Evolutionary conservation across 2,797 vertebrate genomes (phyloP).

Genomic region (Diplodus puntazzo): DNA sequence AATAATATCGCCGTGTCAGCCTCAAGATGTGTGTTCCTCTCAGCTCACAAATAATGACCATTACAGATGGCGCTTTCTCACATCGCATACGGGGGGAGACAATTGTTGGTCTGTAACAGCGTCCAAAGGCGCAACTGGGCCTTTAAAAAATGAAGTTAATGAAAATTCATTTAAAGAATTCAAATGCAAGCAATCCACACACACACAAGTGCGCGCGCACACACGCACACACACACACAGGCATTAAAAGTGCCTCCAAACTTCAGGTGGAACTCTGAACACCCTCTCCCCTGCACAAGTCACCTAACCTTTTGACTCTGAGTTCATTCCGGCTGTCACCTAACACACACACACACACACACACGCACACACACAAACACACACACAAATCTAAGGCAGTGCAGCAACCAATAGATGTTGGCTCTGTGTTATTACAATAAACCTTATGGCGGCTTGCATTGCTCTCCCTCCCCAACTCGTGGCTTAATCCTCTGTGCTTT

Average conservation of each 20-base stretch:
- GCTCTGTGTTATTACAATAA: constrained; percentile 74
- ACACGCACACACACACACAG: neutral
- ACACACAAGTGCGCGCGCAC: neutral
- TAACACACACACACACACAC: constrained; percentile 30
- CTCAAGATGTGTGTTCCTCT: constrained; percentile 73
- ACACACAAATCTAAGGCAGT: constrained; percentile 39
- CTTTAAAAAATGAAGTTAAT: constrained; percentile 45
- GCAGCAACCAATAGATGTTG: constrained; percentile 50
- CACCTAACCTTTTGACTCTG: constrained; percentile 65
- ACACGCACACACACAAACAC: constrained; percentile 49
- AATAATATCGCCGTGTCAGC: constrained; percentile 75
- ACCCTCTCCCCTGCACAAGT: constrained; percentile 49
- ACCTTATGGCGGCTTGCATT: constrained; percentile 63
- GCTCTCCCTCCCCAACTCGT: constrained; percentile 58
- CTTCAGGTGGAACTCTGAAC: constrained; percentile 52
- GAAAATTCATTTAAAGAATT: constrained; percentile 65
- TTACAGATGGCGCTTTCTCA: constrained; percentile 82
- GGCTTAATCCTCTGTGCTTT: constrained; percentile 83
- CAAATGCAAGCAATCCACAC: constrained; percentile 50
- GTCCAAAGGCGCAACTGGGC: constrained; percentile 34
- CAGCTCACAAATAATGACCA: constrained; percentile 66
- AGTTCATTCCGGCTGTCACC: constrained; percentile 69
- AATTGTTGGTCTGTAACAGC: constrained; percentile 30
- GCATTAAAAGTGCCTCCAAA: constrained; percentile 50
- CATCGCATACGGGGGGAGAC: constrained; percentile 36